phyloP scores from a whole-genome alignment of 1,140 invertebrate species.

The Araneus ventricosus region DNA sequence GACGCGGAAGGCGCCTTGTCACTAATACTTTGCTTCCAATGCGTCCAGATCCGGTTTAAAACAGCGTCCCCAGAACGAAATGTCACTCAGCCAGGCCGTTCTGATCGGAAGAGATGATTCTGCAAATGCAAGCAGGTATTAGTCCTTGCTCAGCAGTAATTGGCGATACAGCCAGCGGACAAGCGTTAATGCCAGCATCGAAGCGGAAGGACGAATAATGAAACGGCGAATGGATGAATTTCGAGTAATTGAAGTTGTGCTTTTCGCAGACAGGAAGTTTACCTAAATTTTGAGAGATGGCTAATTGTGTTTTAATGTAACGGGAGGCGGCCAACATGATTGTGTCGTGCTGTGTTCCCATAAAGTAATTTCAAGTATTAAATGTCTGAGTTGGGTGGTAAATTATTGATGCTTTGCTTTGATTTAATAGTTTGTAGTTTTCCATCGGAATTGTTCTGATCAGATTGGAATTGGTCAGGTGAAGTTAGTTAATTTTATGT shows the following conservation, averaged over 20 bases:
- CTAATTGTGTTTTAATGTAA: background rate
- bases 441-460: too few relatives aligned
- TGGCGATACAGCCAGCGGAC: constrained; percentile 8
- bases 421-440: too few relatives aligned
- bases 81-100: background rate
- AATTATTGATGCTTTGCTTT: too few relatives aligned
- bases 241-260: background rate
- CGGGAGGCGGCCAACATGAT: background rate
- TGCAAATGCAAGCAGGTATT: background rate
- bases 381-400: too few relatives aligned
- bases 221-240: constrained; percentile 8
- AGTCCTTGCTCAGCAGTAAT: background rate
- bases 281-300: background rate
- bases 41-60: constrained; percentile 9
- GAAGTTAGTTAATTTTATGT: too few relatives aligned
- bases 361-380: too few relatives aligned
- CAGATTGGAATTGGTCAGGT: too few relatives aligned
- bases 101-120: background rate
- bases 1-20: background rate
- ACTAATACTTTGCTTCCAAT: background rate
- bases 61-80: constrained; percentile 3
- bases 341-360: too few relatives aligned
- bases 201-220: background rate
- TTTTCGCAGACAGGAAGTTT: background rate
- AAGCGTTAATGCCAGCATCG: background rate